These are phyloP conservation scores for Pyrgilauda ruficollis DNA, from an alignment of 2,113 vertebrate species.

Conservation along the genomic window DNA sequence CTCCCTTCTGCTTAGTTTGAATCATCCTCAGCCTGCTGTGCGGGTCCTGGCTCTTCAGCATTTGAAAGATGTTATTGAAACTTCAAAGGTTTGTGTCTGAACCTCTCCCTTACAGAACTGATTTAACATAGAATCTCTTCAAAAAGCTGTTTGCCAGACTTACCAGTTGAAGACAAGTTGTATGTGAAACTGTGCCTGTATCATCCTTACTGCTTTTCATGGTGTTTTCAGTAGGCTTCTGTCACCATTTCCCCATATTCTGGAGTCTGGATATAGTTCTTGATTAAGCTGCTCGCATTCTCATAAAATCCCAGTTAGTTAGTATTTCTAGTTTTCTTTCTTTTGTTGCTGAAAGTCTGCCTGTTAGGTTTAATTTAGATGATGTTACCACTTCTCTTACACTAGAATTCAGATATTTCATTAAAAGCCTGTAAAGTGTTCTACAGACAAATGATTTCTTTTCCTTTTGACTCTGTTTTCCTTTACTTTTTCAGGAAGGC, in stretches of 20 bases:
- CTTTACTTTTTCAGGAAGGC: slow-evolving; percentile 71
- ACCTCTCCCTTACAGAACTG: not conserved
- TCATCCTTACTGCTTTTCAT: not conserved
- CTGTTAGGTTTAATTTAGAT: not conserved
- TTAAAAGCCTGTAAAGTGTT: not conserved
- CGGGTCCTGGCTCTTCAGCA: slow-evolving; percentile 84
- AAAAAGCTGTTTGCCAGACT: not conserved
- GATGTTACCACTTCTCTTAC: not conserved
- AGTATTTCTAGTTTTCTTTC: not conserved
- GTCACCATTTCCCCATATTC: not conserved
- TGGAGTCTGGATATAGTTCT: not conserved
- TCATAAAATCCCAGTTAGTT: not conserved
- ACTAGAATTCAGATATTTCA: not conserved
- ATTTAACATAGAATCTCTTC: not conserved
- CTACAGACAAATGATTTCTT: not conserved
- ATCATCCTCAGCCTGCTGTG: slow-evolving; percentile 87
- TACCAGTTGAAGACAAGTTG: not conserved
- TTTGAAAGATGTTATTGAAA: slow-evolving; percentile 76
- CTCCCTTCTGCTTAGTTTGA: slow-evolving; percentile 90
- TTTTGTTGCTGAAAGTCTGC: not conserved
- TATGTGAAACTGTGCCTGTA: not conserved
- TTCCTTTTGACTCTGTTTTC: not conserved
- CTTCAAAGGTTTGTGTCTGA: slow-evolving; percentile 78
- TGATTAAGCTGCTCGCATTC: not conserved
- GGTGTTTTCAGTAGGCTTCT: not conserved